Percentiles rank a stretch among this genome's conserved stretches.
Conservation (phyloP, 2,113 vertebrate species). For the Microtus montanus region DNA sequence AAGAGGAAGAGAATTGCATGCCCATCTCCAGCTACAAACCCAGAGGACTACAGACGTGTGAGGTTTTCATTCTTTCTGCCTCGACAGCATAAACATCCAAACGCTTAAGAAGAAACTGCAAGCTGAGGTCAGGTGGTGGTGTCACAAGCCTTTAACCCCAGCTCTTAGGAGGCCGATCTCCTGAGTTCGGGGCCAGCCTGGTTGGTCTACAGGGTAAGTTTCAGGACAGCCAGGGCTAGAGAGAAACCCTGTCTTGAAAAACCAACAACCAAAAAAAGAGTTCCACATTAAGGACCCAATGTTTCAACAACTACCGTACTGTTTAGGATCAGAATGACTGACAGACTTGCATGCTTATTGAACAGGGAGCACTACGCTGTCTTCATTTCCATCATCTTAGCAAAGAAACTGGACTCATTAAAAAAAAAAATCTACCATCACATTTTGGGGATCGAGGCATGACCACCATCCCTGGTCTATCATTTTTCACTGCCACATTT, state of each 20-base stretch:
- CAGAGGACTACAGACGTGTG: neutral
- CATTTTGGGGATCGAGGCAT: neutral
- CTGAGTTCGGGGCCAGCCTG: neutral
- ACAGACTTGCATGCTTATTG: neutral
- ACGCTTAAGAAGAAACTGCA: neutral
- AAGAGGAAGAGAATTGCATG: accelerated
- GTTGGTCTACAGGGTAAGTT: neutral
- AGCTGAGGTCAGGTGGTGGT: no score
- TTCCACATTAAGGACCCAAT: neutral
- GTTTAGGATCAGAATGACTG: neutral
- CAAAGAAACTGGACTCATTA: neutral
- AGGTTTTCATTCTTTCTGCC: neutral
- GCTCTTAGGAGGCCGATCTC: neutral
- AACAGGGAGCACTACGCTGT: neutral
- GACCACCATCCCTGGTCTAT: neutral
- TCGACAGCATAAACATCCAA: neutral
- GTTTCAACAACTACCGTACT: neutral
- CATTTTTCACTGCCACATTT: neutral
- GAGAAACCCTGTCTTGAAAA: neutral
- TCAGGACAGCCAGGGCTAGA: neutral
- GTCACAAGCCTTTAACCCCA: no score
- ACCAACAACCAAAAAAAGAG: neutral
- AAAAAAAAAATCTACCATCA: neutral
- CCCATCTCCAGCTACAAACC: neutral
- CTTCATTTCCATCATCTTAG: neutral